Evolutionary conservation across 1,140 invertebrate genomes (phyloP), one percentile per base, ranked within the genome.

Genomic region (Muscidifurax raptorellus): DNA sequence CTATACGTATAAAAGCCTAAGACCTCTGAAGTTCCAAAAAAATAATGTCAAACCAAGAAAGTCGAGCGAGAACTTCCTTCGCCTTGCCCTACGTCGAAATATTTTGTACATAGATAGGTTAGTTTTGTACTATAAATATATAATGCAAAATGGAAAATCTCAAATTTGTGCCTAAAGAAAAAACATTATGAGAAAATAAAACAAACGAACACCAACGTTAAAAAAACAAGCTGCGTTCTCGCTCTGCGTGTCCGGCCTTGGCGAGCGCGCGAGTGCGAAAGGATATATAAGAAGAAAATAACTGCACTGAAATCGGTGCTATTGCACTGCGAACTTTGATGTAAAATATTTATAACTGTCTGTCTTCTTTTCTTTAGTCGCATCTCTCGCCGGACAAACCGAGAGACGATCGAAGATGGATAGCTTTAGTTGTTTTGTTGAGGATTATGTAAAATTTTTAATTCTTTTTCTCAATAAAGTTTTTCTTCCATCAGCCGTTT

Each of bases 41-140:
- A 77, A 81, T 44, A 77, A 81, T 44, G 2, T 69, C 27, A 69
- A 30, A 69, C 27, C 2, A 75, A 52, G 22, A 22, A 64, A 71
- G 12, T 77, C 28, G 40, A 59, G 64, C 52, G 75, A 77, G 71
- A 71, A 64, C 40, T 72, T 74, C n/a, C 67, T 47, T 64, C 30
- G 72, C 44, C 40, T 81, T 84, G 78, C 67, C 67, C 72, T 82
- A 28, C 44, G 75, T 82, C 79, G 74, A 86, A 84, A 80, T 80
- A 84, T 83, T 86, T 86, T 91, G 90, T 91, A 91, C 86, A 91
- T 91, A 91, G 87, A 85, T 91, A 91, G 88, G 86, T 85, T 91
- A 91, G 88, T 90, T 91, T 90, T 91, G 80, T 91, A 91, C 87
- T 87, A 86, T 88, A 86, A 74, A 78, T 74, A 52, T 74, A 77